phyloP scores from a whole-genome alignment of 2,888 invertebrate genomes.

The Drosophila eohydei region DNA sequence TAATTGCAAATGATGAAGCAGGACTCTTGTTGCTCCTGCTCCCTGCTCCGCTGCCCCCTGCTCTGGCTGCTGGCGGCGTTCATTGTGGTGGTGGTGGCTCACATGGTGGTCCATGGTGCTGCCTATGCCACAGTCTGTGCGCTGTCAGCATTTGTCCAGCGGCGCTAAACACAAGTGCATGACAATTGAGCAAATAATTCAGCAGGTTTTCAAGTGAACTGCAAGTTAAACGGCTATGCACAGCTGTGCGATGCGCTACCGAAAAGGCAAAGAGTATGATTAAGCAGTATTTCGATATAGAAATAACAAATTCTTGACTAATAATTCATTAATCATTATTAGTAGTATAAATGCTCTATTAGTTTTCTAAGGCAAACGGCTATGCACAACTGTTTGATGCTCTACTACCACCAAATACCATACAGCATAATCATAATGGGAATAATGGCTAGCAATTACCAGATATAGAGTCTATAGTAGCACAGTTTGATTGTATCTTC shows the following conservation, averaged over 20 bases:
- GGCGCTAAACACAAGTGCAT: conserved; percentile 65
- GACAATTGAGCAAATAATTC: conserved; percentile 58
- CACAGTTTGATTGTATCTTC: too few species aligned
- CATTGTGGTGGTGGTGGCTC: conserved; percentile 41
- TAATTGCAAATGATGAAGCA: conserved; percentile 81
- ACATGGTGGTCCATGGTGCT: conserved; percentile 58
- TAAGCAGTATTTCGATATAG: not conserved
- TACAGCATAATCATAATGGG: too few species aligned
- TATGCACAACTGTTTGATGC: conserved; percentile 7
- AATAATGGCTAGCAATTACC: not conserved
- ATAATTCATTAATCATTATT: not conserved
- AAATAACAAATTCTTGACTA: not conserved
- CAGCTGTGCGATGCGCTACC: conserved; percentile 21
- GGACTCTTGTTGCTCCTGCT: conserved; percentile 33
- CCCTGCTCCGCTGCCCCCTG: conserved; percentile 6
- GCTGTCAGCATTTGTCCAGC: conserved; percentile 57
- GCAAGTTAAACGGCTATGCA: not conserved
- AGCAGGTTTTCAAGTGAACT: conserved; percentile 37
- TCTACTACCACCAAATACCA: conserved; percentile 1
- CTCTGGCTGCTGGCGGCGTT: conserved; percentile 17
- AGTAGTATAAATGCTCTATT: not conserved
- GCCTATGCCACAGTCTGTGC: conserved; percentile 11
- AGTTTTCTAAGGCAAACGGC: conserved; percentile 14
- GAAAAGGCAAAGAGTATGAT: not conserved
- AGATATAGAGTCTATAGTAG: not conserved